Evolutionary conservation across 2,797 vertebrate genomes (phyloP).

Genomic region (Acipenser transmontanus): DNA sequence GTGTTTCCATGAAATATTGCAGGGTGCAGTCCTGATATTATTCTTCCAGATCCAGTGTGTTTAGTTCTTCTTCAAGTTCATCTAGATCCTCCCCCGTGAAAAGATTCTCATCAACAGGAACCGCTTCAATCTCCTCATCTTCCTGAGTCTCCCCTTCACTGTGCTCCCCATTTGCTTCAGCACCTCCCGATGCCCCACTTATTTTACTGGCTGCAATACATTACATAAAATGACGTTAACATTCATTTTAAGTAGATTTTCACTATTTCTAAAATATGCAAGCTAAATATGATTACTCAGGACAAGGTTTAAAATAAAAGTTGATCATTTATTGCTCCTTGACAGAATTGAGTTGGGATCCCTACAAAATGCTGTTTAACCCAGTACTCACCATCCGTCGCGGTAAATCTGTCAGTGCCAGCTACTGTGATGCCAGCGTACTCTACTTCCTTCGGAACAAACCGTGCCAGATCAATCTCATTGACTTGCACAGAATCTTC

Average conservation of each 20-base stretch:
- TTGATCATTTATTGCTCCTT: too few relatives aligned
- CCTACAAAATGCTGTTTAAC: too few relatives aligned
- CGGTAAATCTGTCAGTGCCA: constrained; percentile 77
- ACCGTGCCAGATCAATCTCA: constrained; percentile 84
- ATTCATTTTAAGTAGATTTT: too few relatives aligned
- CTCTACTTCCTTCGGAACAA: constrained; percentile 87
- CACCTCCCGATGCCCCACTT: constrained; percentile 87
- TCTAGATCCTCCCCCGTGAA: constrained; percentile 97
- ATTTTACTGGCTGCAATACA: constrained; percentile 76
- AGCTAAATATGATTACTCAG: too few relatives aligned
- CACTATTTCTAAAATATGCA: too few relatives aligned
- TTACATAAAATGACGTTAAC: too few relatives aligned
- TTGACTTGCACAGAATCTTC: constrained; percentile 59
- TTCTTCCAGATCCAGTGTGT: constrained; percentile 87
- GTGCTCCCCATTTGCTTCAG: constrained; percentile 66
- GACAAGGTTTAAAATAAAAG: too few relatives aligned
- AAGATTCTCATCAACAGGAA: constrained; percentile 96
- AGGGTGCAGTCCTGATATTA: constrained; percentile 44
- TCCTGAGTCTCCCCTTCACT: constrained; percentile 58
- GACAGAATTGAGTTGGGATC: too few relatives aligned
- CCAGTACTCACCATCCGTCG: constrained; percentile 66
- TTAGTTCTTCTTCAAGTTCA: constrained; percentile 92
- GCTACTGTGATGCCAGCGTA: constrained; percentile 88
- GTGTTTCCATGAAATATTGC: constrained; percentile 8
- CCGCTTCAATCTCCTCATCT: constrained; percentile 67